These are phyloP conservation scores for Plutella xylostella DNA, from an alignment of 2,888 invertebrate genomes.

Conservation along the genomic window DNA sequence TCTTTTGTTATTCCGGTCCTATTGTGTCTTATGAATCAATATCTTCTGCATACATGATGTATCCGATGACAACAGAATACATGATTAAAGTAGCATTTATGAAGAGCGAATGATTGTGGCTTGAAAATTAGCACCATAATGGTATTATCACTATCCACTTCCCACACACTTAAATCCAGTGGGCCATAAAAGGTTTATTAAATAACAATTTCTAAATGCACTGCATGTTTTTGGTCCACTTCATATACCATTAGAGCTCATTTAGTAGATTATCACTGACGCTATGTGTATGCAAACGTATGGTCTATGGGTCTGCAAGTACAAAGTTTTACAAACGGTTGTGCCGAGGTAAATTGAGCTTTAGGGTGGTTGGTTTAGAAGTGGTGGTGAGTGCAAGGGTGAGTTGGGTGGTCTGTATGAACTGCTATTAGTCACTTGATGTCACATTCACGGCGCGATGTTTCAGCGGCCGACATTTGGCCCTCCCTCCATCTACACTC, in stretches of 20 bases:
- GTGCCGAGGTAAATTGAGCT: not conserved
- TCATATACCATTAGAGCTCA: not conserved
- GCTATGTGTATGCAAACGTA: not conserved
- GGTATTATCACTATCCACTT: too few relatives aligned
- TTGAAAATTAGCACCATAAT: too few relatives aligned
- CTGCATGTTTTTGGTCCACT: not conserved
- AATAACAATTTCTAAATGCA: too few relatives aligned
- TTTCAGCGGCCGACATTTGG: not conserved
- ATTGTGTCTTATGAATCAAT: too few relatives aligned
- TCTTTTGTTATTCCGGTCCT: too few relatives aligned
- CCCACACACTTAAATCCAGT: too few relatives aligned
- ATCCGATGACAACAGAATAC: too few relatives aligned
- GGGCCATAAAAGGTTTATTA: too few relatives aligned
- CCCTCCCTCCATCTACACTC: not conserved
- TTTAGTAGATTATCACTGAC: conserved; percentile 2
- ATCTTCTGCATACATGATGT: too few relatives aligned
- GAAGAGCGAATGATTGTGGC: too few relatives aligned
- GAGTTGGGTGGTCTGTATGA: not conserved
- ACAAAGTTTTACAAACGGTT: not conserved
- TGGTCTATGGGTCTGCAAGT: not conserved
- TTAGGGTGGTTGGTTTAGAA: not conserved
- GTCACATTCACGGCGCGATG: conserved; percentile 7
- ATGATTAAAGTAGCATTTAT: too few relatives aligned
- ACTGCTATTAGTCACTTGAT: conserved; percentile 12
- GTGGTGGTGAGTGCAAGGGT: not conserved